Conservation (phyloP, 2,113 vertebrate genomes). For the Forbesichthys agassizii region DNA sequence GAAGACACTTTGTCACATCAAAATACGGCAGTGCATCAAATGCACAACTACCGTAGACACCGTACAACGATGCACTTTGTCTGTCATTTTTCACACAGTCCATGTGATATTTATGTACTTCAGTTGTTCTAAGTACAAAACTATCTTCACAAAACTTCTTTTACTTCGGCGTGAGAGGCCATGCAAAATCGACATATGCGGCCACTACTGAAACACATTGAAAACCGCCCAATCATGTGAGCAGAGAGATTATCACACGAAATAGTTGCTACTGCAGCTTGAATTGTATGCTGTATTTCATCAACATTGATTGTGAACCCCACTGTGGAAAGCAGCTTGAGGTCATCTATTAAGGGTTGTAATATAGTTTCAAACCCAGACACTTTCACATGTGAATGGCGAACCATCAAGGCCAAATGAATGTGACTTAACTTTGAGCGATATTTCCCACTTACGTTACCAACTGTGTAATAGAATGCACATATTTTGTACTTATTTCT, state of each 20-base stretch:
- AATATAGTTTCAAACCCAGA: conserved; percentile 14
- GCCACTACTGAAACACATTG: conserved; percentile 15
- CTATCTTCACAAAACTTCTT: conserved; percentile 8
- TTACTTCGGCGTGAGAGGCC: conserved; percentile 7
- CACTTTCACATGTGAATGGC: background rate
- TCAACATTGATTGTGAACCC: conserved; percentile 7
- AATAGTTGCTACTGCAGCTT: conserved; percentile 7
- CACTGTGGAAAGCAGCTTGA: conserved; percentile 15
- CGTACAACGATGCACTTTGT: conserved; percentile 11
- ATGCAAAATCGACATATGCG: conserved; percentile 23
- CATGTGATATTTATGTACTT: conserved; percentile 14
- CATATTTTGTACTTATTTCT: background rate
- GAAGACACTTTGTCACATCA: conserved; percentile 22
- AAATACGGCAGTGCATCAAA: conserved; percentile 28
- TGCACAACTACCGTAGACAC: conserved; percentile 7
- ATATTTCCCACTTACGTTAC: conserved; percentile 15
- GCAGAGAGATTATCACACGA: conserved; percentile 13
- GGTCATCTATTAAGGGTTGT: conserved; percentile 11
- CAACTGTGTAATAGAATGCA: conserved; percentile 1
- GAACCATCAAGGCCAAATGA: conserved; percentile 15
- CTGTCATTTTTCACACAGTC: background rate
- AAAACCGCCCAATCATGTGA: conserved; percentile 22
- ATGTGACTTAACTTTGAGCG: conserved; percentile 23
- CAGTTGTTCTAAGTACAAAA: conserved; percentile 20
- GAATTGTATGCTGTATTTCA: conserved; percentile 3